Evolutionary conservation across 2,113 vertebrate genomes (phyloP).

Genomic region (Megaleporinus macrocephalus): DNA sequence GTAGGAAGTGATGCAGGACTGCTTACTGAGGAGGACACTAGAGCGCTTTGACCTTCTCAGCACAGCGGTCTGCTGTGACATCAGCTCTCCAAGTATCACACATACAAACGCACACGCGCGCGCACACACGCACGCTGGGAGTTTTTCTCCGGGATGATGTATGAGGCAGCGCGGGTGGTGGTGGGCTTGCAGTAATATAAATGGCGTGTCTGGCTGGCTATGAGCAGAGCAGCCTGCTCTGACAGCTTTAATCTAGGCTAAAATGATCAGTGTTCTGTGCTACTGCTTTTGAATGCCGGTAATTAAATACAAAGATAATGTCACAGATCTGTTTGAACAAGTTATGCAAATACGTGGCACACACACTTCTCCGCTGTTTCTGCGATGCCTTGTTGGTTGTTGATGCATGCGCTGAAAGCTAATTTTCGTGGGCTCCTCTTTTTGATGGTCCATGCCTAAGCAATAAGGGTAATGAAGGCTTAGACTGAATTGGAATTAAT

Average conservation of each 20-base stretch:
- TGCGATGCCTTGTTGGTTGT: slow-evolving; percentile 55
- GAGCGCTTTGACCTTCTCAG: slow-evolving; percentile 53
- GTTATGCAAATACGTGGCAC: slow-evolving; percentile 54
- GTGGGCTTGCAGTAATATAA: slow-evolving; percentile 48
- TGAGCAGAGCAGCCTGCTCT: slow-evolving; percentile 62
- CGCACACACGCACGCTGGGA: neutral
- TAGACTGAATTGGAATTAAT: slow-evolving; percentile 55
- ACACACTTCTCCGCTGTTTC: slow-evolving; percentile 30
- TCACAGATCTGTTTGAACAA: slow-evolving; percentile 58
- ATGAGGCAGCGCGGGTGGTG: slow-evolving; percentile 44
- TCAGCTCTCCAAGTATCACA: slow-evolving; percentile 19
- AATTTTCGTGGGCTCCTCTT: slow-evolving; percentile 39
- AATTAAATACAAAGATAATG: slow-evolving; percentile 60
- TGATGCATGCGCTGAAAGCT: slow-evolving; percentile 46
- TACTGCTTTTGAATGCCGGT: slow-evolving; percentile 56
- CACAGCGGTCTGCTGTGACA: slow-evolving; percentile 48
- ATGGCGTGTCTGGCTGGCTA: slow-evolving; percentile 53
- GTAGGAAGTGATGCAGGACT: slow-evolving; percentile 11
- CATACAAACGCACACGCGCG: slow-evolving; percentile 7
- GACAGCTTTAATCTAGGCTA: slow-evolving; percentile 70
- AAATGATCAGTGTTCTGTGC: slow-evolving; percentile 59
- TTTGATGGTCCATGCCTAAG: slow-evolving; percentile 28
- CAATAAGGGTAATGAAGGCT: slow-evolving; percentile 56
- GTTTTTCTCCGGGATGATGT: slow-evolving; percentile 45
- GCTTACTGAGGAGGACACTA: slow-evolving; percentile 49